Base-by-base conservation (phyloP, 2,888 invertebrate species). In the Drosophila sordidapex region DNA sequence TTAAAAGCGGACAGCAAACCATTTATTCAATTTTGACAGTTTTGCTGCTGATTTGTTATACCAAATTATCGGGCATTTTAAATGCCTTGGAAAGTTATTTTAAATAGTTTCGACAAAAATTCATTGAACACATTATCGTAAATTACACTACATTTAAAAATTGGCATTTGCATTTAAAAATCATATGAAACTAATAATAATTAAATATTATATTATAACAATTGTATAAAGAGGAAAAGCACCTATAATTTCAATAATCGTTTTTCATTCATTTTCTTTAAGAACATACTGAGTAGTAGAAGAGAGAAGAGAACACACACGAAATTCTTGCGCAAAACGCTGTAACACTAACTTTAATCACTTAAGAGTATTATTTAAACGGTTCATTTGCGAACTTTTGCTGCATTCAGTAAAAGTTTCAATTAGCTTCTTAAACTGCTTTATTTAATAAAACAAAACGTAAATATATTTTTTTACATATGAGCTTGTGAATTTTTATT, bases 301-400 rank as follows among this genome's bases (percentile, higher is more conserved):
- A 49, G 25, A 58, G 29, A 58, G 29, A 70, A 58, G 29, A 70
- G 38, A 36, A 56, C 56, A 61, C 51, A 43, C 54, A 57, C 21
- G 48, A 78, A 82, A 68, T 64, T 66, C 61, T 76, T 76, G 64
- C 71, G 76, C 64, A 70, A 65, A 81, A 76, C 71, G 64, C 72
- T 81, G 70, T 67, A 70, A 82, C 72, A 84, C 82, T 83, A 78
- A 83, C 70, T 77, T 66, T 63, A 76, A 76, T 64, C 72, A 81
- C 75, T 70, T 82, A 76, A 79, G 85, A 87, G 85, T 85, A 85
- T 85, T 85, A 85, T 82, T 81, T 74, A 76, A 81, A 60, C 63
- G 63, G 60, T 81, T 81, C 52, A 70, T 75, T 74, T 75, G 64
- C 18, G 62, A 71, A 40, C 61, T 61, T 79, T 79, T 78, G 75